A percentile compares a stretch with the other conserved stretches of the same genome.
phyloP scores from a whole-genome alignment of 2,888 invertebrate genomes.

The Chrysolina oricalcia region DNA sequence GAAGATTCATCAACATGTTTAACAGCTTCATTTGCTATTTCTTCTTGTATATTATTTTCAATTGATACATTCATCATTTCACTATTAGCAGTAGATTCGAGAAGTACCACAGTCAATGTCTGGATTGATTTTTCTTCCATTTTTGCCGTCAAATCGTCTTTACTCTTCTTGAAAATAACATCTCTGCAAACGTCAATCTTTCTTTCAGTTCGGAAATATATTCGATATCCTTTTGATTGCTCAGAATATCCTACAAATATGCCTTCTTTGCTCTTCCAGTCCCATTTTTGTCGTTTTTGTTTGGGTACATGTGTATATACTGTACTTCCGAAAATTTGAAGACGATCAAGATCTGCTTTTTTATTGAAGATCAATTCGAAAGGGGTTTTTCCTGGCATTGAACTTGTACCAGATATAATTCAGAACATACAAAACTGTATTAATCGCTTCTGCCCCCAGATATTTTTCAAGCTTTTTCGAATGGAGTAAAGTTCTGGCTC shows the following conservation, averaged over 20 bases:
- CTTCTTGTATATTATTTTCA: not conserved
- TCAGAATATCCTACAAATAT: not conserved
- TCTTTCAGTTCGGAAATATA: no score
- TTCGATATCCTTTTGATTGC: no score
- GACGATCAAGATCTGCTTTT: no score
- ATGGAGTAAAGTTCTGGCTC: not conserved
- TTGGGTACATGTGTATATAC: constrained; percentile 1
- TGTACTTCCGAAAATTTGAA: not conserved
- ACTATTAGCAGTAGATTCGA: no score
- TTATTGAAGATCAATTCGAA: not conserved
- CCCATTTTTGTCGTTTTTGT: not conserved
- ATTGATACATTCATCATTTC: not conserved
- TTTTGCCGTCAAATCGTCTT: not conserved
- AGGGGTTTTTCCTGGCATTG: not conserved
- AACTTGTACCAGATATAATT: not conserved
- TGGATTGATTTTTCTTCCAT: no score
- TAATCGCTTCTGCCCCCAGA: not conserved
- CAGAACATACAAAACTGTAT: not conserved
- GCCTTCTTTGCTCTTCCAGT: not conserved
- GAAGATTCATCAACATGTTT: not conserved
- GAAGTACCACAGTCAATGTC: no score
- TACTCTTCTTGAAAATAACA: not conserved
- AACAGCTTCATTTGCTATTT: not conserved
- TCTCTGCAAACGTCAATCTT: no score
- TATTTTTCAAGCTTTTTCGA: not conserved